Conservation (phyloP, 2,888 invertebrate species). For the Frankliniella intonsa region DNA sequence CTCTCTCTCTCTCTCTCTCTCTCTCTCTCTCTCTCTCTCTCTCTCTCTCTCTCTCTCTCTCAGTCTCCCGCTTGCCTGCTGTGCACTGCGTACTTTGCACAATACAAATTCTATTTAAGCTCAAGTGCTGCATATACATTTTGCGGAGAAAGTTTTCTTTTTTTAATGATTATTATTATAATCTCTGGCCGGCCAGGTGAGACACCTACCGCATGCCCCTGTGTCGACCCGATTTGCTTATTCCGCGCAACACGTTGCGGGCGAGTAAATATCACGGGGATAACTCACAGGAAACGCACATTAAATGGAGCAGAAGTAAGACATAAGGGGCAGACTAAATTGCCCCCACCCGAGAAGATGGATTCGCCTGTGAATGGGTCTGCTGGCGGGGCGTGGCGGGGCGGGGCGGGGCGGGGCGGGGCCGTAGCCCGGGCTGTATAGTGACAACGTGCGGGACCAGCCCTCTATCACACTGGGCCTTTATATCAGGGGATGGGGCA, state of each 20-base stretch:
- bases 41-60: background rate
- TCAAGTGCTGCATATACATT: too few species aligned
- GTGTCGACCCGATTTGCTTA: too few species aligned
- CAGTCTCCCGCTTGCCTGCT: background rate
- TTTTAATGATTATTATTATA: too few species aligned
- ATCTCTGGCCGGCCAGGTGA: too few species aligned
- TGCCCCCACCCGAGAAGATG: background rate
- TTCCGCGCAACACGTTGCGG: background rate
- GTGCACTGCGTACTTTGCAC: too few species aligned
- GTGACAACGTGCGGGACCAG: background rate
- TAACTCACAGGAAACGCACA: background rate
- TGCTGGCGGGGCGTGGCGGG: background rate
- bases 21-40: background rate
- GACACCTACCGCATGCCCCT: too few species aligned
- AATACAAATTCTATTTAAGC: too few species aligned
- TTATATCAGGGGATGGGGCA: background rate
- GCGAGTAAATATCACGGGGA: background rate
- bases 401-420: too few species aligned
- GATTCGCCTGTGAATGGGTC: background rate
- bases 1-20: background rate
- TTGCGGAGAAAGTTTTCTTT: too few species aligned
- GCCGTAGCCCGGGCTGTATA: background rate
- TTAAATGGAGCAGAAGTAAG: constrained; percentile 9
- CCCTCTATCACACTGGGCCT: background rate
- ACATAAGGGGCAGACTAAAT: background rate